Conservation (phyloP, 1,140 invertebrate genomes). For the Drosophila athabasca region DNA sequence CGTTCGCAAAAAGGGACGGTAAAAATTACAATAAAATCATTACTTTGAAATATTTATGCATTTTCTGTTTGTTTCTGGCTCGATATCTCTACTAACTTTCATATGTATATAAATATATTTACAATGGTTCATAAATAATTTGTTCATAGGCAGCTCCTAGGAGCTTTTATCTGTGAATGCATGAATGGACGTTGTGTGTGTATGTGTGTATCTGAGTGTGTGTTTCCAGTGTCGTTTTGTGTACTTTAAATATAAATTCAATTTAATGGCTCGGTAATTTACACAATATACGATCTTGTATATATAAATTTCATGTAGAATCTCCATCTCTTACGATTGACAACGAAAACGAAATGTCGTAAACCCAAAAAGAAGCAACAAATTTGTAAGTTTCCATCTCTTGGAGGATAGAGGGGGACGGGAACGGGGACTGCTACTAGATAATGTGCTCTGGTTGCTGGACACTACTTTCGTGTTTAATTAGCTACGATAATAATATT, state of each 20-base stretch:
- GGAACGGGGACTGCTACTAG: conserved; percentile 38
- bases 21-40: conserved; percentile 84
- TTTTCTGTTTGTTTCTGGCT: conserved; percentile 26
- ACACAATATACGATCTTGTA: conserved; percentile 71
- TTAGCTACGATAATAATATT: conserved; percentile 75
- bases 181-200: conserved; percentile 63
- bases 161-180: conserved; percentile 53
- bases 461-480: conserved; percentile 63
- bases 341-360: conserved; percentile 35
- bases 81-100: conserved; percentile 41
- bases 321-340: conserved; percentile 46
- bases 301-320: conserved; percentile 68
- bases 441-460: conserved; percentile 36
- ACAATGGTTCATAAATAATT: conserved; percentile 67
- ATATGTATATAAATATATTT: conserved; percentile 65
- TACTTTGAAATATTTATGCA: conserved; percentile 66
- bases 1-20: conserved; percentile 82
- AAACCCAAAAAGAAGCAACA: conserved; percentile 64
- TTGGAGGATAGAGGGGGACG: conserved; percentile 4
- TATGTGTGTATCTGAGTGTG: conserved; percentile 37
- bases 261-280: conserved; percentile 83
- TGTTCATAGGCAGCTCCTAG: conserved; percentile 53
- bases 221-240: conserved; percentile 17
- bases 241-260: conserved; percentile 79
- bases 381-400: conserved; percentile 24